Evolutionary conservation across 1,140 invertebrate species (phyloP).

Genomic region (Eciton burchellii): DNA sequence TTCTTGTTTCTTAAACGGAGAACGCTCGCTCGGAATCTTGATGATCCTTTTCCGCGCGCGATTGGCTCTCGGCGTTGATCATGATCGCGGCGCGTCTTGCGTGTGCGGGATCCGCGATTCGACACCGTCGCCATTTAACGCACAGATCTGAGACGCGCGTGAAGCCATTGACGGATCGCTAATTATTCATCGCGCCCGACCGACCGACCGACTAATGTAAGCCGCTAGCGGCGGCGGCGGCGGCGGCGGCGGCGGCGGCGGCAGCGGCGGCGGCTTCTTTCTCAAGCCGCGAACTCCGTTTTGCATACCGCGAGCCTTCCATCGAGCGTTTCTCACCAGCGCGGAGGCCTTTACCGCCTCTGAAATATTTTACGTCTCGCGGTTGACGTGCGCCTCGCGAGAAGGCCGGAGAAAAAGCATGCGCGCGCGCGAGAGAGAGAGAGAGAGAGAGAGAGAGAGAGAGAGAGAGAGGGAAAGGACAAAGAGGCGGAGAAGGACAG

Average conservation of each 20-base stretch:
- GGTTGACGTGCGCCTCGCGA: conserved; percentile 54
- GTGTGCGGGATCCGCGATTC: conserved; percentile 22
- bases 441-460: conserved; percentile 7
- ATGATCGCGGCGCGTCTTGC: conserved; percentile 31
- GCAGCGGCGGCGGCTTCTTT: conserved; percentile 34
- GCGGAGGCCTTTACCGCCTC: conserved; percentile 42
- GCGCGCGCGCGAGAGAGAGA: conserved; percentile 24
- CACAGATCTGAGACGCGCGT: conserved; percentile 43
- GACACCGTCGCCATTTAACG: conserved; percentile 47
- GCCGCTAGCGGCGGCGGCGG: not conserved
- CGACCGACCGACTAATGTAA: conserved; percentile 34
- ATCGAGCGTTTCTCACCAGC: conserved; percentile 40
- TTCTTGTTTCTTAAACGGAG: not conserved
- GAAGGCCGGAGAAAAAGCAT: no score
- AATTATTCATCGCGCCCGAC: conserved; percentile 47
- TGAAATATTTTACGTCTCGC: conserved; percentile 57
- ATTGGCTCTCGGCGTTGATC: conserved; percentile 43
- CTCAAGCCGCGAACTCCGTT: not conserved
- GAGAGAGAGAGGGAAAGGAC: conserved; percentile 62
- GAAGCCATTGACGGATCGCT: conserved; percentile 50
- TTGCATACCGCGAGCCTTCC: conserved; percentile 30
- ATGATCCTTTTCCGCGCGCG: conserved; percentile 25
- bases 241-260: conserved; percentile 16
- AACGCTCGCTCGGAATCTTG: not conserved
- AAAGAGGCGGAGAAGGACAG: not conserved